A percentile compares a stretch with the other conserved stretches of the same genome.
Evolutionary conservation across 92 coral and sea anemone genomes (phyloP).

Genomic region (Plumapathes pennacea): DNA sequence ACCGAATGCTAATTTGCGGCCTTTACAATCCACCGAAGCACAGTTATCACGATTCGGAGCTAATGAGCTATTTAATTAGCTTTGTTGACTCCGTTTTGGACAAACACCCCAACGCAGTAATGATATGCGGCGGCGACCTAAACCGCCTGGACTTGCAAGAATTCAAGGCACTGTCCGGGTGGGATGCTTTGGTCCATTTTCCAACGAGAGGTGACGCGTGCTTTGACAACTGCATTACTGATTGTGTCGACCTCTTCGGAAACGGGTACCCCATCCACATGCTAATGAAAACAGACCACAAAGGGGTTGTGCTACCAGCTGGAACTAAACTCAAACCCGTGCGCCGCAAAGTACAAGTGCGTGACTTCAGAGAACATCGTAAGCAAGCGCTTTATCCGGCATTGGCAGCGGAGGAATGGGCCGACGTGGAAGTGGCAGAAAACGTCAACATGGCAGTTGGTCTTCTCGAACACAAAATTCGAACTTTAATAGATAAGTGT

Average conservation of each 20-base stretch:
- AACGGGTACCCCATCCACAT: slow-evolving; percentile 44
- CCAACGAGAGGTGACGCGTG: slow-evolving; percentile 56
- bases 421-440: slow-evolving; percentile 1
- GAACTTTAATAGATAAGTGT: slow-evolving; percentile 28
- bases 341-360: slow-evolving; percentile 24
- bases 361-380: slow-evolving; percentile 53
- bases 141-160: slow-evolving; percentile 36
- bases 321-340: slow-evolving; percentile 55
- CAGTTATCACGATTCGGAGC: slow-evolving; percentile 30
- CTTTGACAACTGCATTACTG: slow-evolving; percentile 55
- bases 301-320: slow-evolving; percentile 57
- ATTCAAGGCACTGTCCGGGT: slow-evolving; percentile 35
- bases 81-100: slow-evolving; percentile 41
- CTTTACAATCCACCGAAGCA: slow-evolving; percentile 59
- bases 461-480: slow-evolving; percentile 13
- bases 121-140: slow-evolving; percentile 58
- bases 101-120: slow-evolving; percentile 42
- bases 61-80: slow-evolving; percentile 36
- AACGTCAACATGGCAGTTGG: slow-evolving; percentile 21
- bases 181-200: slow-evolving; percentile 45
- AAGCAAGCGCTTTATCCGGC: slow-evolving; percentile 34
- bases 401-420: slow-evolving; percentile 27
- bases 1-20: slow-evolving; percentile 40
- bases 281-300: slow-evolving; percentile 57
- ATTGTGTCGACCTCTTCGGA: slow-evolving; percentile 58